Evolutionary conservation across 92 coral and sea anemone species (phyloP), one percentile per base, ranked within the genome.

Genomic region (Zoanthus sociatus): DNA sequence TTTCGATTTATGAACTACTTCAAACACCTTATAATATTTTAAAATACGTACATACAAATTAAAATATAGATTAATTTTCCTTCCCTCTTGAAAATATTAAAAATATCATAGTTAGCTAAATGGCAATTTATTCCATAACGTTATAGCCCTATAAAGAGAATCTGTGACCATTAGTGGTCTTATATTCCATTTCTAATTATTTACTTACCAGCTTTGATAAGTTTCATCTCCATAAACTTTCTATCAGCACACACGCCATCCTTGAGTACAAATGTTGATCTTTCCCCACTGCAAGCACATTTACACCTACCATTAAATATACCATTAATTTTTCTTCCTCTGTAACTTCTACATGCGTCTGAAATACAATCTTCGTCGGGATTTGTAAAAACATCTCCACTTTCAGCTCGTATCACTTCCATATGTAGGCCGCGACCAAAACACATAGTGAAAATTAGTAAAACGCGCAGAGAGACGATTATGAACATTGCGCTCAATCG

Each of bases 351-450:
- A 31, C 85, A 81, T 14, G 85, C 66, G 26, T 81, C 73, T 13
- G 85, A 16, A 20, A 15, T 9, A 81, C 85, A 81, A 31, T 53
- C 46, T 13, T 18, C 20, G 45, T 67, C 54, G 12, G 85, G 85
- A 68, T 81, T 81, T 9, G 85, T 64, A 47, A 81, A 81, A 17
- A 81, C 47, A 46, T 81, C 85, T 47, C 85, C 85, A 15, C 14
- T 45, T 9, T 66, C 75, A 21, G 20, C 60, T 11, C 85, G 85
- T 9, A 37, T 67, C 37, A 81, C 61, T 46, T 81, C 85, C 32
- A 81, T 66, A 16, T 37, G 9, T 6, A 81, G 8, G 13, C 60
- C 85, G 14, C 6, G 6, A 5, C 32, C 55, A 45, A 4, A 67
- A 30, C 20, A 45, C 12, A 47, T 4, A 9, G 17, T 7, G 45